These are phyloP conservation scores for Ameiurus melas DNA, from an alignment of 2,113 vertebrate genomes.

Conservation along the genomic window DNA sequence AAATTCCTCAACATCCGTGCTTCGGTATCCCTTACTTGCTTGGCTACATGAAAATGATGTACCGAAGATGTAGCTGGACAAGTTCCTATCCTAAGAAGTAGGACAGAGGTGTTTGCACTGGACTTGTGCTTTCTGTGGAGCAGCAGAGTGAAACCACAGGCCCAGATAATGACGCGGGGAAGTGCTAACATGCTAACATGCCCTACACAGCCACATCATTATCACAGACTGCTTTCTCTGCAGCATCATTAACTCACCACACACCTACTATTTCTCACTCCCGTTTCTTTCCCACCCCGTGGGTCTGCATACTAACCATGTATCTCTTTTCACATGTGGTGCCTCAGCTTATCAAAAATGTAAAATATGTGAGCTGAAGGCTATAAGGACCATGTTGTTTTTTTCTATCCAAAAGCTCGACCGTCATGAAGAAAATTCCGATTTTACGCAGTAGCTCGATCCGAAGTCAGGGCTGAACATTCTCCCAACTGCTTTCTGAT, in stretches of 20 bases:
- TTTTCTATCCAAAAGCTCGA: too few relatives aligned
- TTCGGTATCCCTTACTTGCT: background rate
- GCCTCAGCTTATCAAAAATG: background rate
- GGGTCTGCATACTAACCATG: background rate
- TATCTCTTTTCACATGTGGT: background rate
- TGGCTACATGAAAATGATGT: background rate
- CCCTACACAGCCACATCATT: slow-evolving; percentile 26
- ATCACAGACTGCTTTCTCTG: slow-evolving; percentile 17
- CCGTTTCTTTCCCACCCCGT: background rate
- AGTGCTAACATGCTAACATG: slow-evolving; percentile 24
- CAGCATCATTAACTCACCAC: slow-evolving; percentile 35
- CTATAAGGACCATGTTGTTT: too few relatives aligned
- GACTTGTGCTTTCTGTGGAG: background rate
- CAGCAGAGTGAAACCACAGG: background rate
- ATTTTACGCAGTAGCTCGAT: too few relatives aligned
- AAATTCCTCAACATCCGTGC: background rate
- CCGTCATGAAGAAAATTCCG: background rate
- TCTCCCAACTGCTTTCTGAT: background rate
- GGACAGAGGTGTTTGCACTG: slow-evolving; percentile 5
- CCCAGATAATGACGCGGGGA: slow-evolving; percentile 29
- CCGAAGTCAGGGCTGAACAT: background rate
- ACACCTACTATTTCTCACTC: slow-evolving; percentile 42
- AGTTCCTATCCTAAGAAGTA: background rate
- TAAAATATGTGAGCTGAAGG: background rate
- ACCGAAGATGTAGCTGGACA: background rate